These are phyloP conservation scores for Apamea monoglypha DNA, from an alignment of 2,888 invertebrate genomes.

Conservation along the genomic window DNA sequence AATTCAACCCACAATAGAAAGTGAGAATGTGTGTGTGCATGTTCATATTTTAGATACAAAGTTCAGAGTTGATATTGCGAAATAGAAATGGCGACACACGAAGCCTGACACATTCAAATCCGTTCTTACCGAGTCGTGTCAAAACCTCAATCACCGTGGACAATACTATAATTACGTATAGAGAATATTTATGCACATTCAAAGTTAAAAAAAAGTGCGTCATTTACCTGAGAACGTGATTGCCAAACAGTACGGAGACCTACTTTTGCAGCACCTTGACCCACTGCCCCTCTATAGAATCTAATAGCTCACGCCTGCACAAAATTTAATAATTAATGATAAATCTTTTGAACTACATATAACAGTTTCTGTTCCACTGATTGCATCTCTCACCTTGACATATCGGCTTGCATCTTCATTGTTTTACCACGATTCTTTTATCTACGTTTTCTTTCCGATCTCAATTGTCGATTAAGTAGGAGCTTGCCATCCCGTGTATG, in stretches of 20 bases:
- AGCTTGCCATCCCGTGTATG: slow-evolving; percentile 35
- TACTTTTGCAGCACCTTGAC: slow-evolving; percentile 68
- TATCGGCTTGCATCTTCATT: slow-evolving; percentile 58
- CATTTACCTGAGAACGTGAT: slow-evolving; percentile 65
- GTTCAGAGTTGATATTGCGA: slow-evolving; percentile 64
- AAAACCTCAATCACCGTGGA: slow-evolving; percentile 70
- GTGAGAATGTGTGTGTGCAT: slow-evolving; percentile 54
- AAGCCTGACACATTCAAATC: slow-evolving; percentile 55
- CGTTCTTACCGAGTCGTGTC: slow-evolving; percentile 63
- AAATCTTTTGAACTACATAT: slow-evolving; percentile 59
- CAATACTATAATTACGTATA: slow-evolving; percentile 68
- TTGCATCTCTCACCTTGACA: slow-evolving; percentile 60
- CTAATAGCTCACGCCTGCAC: slow-evolving; percentile 63
- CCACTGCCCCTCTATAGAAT: slow-evolving; percentile 66
- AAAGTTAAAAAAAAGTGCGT: slow-evolving; percentile 59
- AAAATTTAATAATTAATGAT: slow-evolving; percentile 61
- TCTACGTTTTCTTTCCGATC: slow-evolving; percentile 36
- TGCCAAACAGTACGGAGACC: slow-evolving; percentile 67
- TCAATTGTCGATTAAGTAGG: slow-evolving; percentile 33
- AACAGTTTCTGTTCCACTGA: slow-evolving; percentile 42
- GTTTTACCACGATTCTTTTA: slow-evolving; percentile 45
- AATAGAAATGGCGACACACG: slow-evolving; percentile 58
- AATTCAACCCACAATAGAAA: slow-evolving; percentile 57
- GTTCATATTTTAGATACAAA: slow-evolving; percentile 54
- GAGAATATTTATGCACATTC: slow-evolving; percentile 63